Base-by-base conservation (phyloP, 2,113 vertebrate genomes). In the Alethe diademata region DNA sequence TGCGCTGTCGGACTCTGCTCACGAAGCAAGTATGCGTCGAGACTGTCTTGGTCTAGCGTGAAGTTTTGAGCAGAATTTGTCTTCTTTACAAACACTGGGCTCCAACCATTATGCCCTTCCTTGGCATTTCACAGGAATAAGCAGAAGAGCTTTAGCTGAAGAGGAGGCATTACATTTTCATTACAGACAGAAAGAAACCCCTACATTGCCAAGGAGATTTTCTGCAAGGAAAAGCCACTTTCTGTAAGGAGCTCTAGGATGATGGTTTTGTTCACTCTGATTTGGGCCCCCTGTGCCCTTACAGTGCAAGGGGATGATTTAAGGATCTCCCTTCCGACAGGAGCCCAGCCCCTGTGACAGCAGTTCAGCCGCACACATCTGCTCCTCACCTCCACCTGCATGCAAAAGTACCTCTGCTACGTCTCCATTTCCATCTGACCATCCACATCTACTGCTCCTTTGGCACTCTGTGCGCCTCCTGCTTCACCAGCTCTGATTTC, bases 351-450 rank as follows among this genome's bases (percentile, higher is more conserved):
- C 67, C 2, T 19, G 23, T 47, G 48, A 4, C 19, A 4, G 4
- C 6, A 1, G 14, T 5, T 8, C 56, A 4, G 11, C 12, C 54
- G 3, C 18, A 11, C 5, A 1, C 24, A 6, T 4, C 1, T 2
- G 25, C 22, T 67, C 35, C 25, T 73, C 62, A 7, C 47, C 19
- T 29, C 33, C 56, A 31, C 7, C 38, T 17, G 15, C 0, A 2
- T 16, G 40, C 50, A 13, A 13, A 79, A 61, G 40, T 24, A 7
- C 16, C 42, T 23, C 35, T 54, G 28, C 40, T 33, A 3, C 60
- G 19, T 36, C 76, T 73, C 64, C 1, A 0, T 51, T 76, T 48
- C 50, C 61, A 26, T 53, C 73, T 45, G 8, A 26, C 47, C 26
- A 4, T 54, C 33, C 22, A 3, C 3, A 6, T 9, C 54, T 20